Conservation (phyloP, 1,140 invertebrate species). For the Proales similis region DNA sequence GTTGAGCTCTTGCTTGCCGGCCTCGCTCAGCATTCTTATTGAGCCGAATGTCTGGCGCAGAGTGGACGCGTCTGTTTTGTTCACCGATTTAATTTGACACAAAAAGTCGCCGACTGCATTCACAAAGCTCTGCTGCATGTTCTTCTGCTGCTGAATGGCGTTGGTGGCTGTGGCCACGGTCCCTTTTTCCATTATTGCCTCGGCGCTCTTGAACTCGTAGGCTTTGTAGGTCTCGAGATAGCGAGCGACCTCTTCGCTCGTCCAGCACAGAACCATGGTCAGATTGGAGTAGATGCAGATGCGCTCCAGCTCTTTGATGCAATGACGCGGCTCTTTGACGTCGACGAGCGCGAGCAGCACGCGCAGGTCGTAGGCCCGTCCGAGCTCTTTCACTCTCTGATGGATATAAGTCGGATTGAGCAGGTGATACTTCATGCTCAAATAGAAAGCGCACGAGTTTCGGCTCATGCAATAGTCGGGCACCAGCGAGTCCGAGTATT, state of each 20-base stretch:
- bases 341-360: slow-evolving; percentile 10
- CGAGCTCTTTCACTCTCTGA: slow-evolving; percentile 9
- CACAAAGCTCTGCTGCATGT: slow-evolving; percentile 2
- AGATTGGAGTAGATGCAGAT: slow-evolving; percentile 31
- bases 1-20: slow-evolving; percentile 24
- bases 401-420: slow-evolving; percentile 36
- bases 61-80: slow-evolving; percentile 34
- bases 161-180: background rate
- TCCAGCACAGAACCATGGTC: slow-evolving; percentile 30
- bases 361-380: slow-evolving; percentile 7
- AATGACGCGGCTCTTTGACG: slow-evolving; percentile 28
- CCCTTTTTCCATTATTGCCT: slow-evolving; percentile 33
- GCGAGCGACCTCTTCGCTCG: slow-evolving; percentile 14
- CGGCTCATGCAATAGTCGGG: slow-evolving; percentile 29
- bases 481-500: slow-evolving; percentile 19
- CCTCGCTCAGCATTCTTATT: slow-evolving; percentile 4
- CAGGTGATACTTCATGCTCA: slow-evolving; percentile 35
- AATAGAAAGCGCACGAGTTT: slow-evolving; percentile 28
- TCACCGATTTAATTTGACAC: slow-evolving; percentile 33
- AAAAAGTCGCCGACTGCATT: slow-evolving; percentile 36
- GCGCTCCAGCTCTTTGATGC: slow-evolving; percentile 33
- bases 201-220: slow-evolving; percentile 27
- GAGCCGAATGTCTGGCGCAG: slow-evolving; percentile 35
- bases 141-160: background rate
- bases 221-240: slow-evolving; percentile 36